Percentiles rank a stretch among this genome's conserved stretches.
These are phyloP conservation scores for Stenchaetothrips biformis DNA, from an alignment of 2,888 invertebrate species.

Conservation along the genomic window DNA sequence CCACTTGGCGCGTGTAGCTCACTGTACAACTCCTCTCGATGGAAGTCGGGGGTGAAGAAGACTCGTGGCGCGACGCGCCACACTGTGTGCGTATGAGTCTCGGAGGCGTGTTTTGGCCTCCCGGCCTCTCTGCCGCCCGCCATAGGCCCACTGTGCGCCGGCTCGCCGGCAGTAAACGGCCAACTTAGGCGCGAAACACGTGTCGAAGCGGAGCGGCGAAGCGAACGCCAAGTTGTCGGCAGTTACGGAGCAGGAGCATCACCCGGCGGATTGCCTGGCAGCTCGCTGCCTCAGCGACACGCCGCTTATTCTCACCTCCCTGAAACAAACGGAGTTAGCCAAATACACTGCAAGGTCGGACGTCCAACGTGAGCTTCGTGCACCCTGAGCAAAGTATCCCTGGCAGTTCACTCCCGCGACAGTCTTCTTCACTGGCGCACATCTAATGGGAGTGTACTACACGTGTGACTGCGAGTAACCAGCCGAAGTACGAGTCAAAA, in stretches of 20 bases:
- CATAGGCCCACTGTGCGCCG: no score
- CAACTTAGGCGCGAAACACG: background rate
- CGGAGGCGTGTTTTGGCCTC: background rate
- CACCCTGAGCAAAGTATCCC: no score
- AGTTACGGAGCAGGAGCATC: background rate
- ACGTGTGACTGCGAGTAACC: no score
- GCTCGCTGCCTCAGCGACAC: background rate
- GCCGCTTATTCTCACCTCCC: no score
- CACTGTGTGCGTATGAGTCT: background rate
- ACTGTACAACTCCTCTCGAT: background rate
- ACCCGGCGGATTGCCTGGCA: background rate
- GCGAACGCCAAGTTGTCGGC: background rate
- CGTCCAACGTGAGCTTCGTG: no score
- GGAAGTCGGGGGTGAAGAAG: background rate
- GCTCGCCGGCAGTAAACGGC: background rate
- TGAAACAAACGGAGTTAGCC: background rate
- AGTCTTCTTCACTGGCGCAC: no score
- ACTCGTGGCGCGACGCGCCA: background rate
- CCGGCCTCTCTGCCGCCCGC: no score
- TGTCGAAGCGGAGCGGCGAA: background rate
- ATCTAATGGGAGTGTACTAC: no score
- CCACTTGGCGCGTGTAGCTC: background rate
- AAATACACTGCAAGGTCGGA: background rate
- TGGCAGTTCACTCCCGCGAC: no score
- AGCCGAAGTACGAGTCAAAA: no score